Conservation (phyloP, 2,797 vertebrate genomes). For the Sylvilagus floridanus region DNA sequence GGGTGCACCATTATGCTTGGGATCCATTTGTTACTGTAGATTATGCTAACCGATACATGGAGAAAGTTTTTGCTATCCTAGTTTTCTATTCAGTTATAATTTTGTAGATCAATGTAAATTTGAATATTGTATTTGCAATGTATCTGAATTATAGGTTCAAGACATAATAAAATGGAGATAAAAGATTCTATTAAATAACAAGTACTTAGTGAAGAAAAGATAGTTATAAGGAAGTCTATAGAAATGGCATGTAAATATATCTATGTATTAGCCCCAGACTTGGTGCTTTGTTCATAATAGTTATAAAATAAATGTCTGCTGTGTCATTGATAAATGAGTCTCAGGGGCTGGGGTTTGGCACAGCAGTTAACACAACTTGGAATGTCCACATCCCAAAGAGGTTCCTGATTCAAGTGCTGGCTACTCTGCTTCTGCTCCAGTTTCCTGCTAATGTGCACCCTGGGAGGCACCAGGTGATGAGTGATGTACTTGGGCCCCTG, state of each 20-base stretch:
- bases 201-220: conserved; percentile 47
- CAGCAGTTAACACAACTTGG: no score
- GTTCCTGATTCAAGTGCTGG: no score
- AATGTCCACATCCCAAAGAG: no score
- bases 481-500: no score
- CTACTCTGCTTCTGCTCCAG: no score
- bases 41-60: background rate
- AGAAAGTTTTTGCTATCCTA: conserved; percentile 8
- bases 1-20: background rate
- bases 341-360: no score
- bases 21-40: background rate
- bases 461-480: no score
- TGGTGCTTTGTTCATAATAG: background rate
- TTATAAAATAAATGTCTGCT: conserved; percentile 48
- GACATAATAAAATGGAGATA: background rate
- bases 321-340: background rate
- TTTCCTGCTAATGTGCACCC: no score
- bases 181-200: conserved; percentile 16
- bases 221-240: conserved; percentile 4
- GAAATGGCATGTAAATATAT: conserved; percentile 9
- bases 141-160: conserved; percentile 12
- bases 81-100: conserved; percentile 20
- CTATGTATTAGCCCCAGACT: background rate
- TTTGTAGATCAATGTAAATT: background rate
- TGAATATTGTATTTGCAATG: conserved; percentile 36